Percentiles rank a stretch among this genome's conserved stretches.
phyloP scores from a whole-genome alignment of 1,140 invertebrate species.

The Drosophila ficusphila region DNA sequence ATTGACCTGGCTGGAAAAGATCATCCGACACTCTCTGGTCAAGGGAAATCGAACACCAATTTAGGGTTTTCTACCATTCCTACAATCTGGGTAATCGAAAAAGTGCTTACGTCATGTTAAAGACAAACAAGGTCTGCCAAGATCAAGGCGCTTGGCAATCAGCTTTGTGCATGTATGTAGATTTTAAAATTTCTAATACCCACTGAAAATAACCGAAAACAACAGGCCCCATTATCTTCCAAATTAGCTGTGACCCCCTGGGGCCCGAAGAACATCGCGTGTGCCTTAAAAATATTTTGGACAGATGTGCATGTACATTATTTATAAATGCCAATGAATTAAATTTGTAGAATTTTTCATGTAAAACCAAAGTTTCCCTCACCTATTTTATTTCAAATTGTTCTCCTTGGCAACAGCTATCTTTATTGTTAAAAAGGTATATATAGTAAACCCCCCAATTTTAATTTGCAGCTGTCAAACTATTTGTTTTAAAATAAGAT shows the following conservation, averaged over 20 bases:
- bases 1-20: conserved; percentile 9
- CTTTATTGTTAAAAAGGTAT: too few relatives aligned
- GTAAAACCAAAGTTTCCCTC: too few relatives aligned
- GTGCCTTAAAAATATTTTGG: conserved; percentile 20
- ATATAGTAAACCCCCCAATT: too few relatives aligned
- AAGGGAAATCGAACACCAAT: conserved; percentile 11
- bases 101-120: conserved; percentile 56
- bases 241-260: conserved; percentile 59
- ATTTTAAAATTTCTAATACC: conserved; percentile 41
- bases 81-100: conserved; percentile 12
- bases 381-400: too few relatives aligned
- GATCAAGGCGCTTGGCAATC: conserved; percentile 70
- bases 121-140: conserved; percentile 72
- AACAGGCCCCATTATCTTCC: conserved; percentile 65
- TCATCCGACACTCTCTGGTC: conserved; percentile 12
- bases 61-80: conserved; percentile 17
- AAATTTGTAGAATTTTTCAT: too few relatives aligned
- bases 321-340: background rate
- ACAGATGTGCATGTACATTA: conserved; percentile 28
- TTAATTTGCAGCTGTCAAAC: too few relatives aligned
- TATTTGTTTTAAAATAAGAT: too few relatives aligned
- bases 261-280: conserved; percentile 23
- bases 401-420: too few relatives aligned
- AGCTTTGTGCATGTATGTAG: conserved; percentile 58
- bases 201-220: conserved; percentile 52